A percentile compares a stretch with the other conserved stretches of the same genome.
Conservation (phyloP, 2,113 vertebrate genomes). For the Misgurnus mizolepis region DNA sequence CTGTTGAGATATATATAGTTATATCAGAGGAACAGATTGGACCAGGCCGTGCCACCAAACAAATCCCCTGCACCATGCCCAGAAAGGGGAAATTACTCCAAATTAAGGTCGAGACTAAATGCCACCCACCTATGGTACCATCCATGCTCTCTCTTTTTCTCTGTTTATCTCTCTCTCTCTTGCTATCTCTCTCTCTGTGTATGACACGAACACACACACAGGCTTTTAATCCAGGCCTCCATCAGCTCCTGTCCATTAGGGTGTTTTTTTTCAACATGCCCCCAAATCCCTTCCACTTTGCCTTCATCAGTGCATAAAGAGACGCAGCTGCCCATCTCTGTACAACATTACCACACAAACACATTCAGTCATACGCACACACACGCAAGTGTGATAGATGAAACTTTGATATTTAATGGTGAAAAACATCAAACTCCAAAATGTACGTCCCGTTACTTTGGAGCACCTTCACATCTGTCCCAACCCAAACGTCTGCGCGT, state of each 20-base stretch:
- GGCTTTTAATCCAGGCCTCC: conserved; percentile 59
- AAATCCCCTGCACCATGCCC: conserved; percentile 61
- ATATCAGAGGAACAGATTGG: conserved; percentile 67
- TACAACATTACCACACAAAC: conserved; percentile 37
- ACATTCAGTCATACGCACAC: conserved; percentile 10
- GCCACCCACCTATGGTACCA: conserved; percentile 5
- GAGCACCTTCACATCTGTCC: background rate
- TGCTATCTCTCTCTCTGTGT: background rate
- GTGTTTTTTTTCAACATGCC: conserved; percentile 47
- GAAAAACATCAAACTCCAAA: background rate
- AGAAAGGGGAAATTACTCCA: conserved; percentile 51
- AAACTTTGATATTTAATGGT: background rate
- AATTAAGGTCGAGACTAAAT: conserved; percentile 52
- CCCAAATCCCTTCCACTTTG: conserved; percentile 59
- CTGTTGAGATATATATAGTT: conserved; percentile 71
- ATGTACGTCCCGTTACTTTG: background rate
- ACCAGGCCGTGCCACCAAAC: conserved; percentile 57
- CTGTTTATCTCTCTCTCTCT: background rate
- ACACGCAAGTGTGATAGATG: background rate
- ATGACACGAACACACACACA: conserved; percentile 34
- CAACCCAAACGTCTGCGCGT: background rate
- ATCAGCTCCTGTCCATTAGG: conserved; percentile 63
- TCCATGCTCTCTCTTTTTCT: background rate
- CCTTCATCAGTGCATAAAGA: conserved; percentile 49
- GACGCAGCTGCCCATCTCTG: conserved; percentile 53